Evolutionary conservation across 2,888 invertebrate genomes (phyloP).

Genomic region (Osedax fenrisi): DNA sequence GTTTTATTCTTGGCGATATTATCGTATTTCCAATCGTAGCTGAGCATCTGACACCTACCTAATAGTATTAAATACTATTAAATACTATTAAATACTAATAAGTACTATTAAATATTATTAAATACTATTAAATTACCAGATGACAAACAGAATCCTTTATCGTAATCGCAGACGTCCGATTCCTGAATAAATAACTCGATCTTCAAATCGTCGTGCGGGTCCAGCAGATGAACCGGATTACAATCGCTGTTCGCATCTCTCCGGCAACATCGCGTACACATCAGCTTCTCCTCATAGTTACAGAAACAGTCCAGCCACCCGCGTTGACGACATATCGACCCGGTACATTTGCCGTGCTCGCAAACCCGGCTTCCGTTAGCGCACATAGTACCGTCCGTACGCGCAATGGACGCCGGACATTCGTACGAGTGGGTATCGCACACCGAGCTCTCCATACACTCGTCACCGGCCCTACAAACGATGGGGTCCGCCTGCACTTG

Average conservation of each 20-base stretch:
- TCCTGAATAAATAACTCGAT: not conserved
- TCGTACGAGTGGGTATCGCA: not conserved
- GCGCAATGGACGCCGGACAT: not conserved
- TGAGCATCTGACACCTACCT: too few species aligned
- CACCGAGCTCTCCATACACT: not conserved
- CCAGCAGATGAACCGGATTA: not conserved
- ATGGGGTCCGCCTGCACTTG: not conserved
- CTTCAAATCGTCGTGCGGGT: not conserved
- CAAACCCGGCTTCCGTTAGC: not conserved
- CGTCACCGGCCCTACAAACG: not conserved
- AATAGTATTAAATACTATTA: too few species aligned
- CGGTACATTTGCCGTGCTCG: not conserved
- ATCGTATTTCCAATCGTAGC: too few species aligned
- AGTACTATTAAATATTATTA: too few species aligned
- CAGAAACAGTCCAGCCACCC: constrained; percentile 7
- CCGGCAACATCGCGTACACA: not conserved
- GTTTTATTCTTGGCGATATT: too few species aligned
- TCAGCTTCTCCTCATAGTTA: not conserved
- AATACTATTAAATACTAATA: too few species aligned
- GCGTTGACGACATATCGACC: not conserved
- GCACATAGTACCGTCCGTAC: not conserved
- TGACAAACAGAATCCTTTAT: not conserved
- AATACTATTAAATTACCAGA: not conserved
- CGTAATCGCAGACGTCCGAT: not conserved
- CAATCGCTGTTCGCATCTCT: not conserved